Base-by-base conservation (phyloP, 2,797 vertebrate species). In the Sebastes minor region DNA sequence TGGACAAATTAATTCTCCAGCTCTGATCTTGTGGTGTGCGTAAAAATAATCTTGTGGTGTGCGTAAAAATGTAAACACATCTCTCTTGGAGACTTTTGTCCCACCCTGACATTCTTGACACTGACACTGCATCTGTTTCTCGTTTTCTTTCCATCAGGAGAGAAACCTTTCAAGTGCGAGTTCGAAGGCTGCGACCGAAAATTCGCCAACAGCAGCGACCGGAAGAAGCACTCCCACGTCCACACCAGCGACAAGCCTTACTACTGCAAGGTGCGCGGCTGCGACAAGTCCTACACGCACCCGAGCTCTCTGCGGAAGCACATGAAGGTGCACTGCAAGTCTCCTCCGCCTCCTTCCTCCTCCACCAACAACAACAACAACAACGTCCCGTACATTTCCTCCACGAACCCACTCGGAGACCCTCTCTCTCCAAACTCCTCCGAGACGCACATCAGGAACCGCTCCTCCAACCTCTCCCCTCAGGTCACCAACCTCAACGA, bases 281-380 rank as follows among this genome's bases (percentile, higher is more conserved):
- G 98, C 61, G 97, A 98, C 95, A 98, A 98, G 81, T 98, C 97
- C 33, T 98, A 98, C 93, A 98, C 97, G 1, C 97, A 98, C 90
- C 97, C 97, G 8, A 98, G 97, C 92, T 98, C 97, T 2, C 94
- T 98, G 91, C 94, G 97, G 32, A 99, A 99, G 81, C 98, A 99
- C 95, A 99, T 99, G 98, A 99, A 99, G 83, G 97, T 99, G 71
- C 98, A 99, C 88, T 99, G 98, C 97, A 99, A 99, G 91, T 99
- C 98, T 1, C 97, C 98, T 1, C 97, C 98, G 32, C 97, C 97
- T 74, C 96, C 97, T 23, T 97, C 97, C 63, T 94, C 95, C 71
- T 42, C 38, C 38, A 38, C 35, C 35, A 42, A 14, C 38, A 42
- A 42, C 38, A 35, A 35, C 33, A 35, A 35, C 33, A 42, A 42